phyloP scores from a whole-genome alignment of 2,113 vertebrate species.

The Nanorana parkeri region DNA sequence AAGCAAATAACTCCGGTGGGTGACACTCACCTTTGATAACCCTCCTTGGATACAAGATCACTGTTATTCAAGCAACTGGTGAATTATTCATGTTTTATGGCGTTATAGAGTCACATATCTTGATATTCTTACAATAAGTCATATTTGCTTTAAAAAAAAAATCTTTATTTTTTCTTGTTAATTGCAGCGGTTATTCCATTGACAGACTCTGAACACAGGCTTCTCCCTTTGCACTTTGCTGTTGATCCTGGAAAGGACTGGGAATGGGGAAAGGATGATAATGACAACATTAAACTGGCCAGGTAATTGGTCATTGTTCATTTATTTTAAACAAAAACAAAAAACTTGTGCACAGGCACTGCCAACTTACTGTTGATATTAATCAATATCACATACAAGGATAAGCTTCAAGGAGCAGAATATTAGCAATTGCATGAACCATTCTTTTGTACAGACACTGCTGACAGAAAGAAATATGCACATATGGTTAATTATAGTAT shows the following conservation, averaged over 20 bases:
- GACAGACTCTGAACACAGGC: constrained; percentile 97
- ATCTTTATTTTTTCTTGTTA: constrained; percentile 33
- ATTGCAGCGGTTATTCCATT: constrained; percentile 93
- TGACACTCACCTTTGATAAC: too few relatives aligned
- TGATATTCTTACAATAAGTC: too few relatives aligned
- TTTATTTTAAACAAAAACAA: background rate
- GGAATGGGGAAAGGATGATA: constrained; percentile 97
- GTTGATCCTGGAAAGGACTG: constrained; percentile 96
- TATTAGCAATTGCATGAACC: background rate
- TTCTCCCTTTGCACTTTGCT: constrained; percentile 96
- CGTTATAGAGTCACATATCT: too few relatives aligned
- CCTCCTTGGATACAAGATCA: background rate
- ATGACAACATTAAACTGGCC: constrained; percentile 90
- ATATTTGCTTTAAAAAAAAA: background rate
- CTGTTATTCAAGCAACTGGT: background rate
- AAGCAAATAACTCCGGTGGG: too few relatives aligned
- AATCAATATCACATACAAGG: too few relatives aligned
- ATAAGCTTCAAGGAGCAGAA: too few relatives aligned
- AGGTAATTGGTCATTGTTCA: constrained; percentile 77
- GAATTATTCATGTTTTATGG: background rate
- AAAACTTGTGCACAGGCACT: too few relatives aligned
- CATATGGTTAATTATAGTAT: background rate
- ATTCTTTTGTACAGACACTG: background rate
- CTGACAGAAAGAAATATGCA: background rate
- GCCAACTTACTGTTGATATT: too few relatives aligned